Percentiles rank a stretch among this genome's conserved stretches.
phyloP scores from a whole-genome alignment of 2,888 invertebrate species.

The Priocnemis perturbator region DNA sequence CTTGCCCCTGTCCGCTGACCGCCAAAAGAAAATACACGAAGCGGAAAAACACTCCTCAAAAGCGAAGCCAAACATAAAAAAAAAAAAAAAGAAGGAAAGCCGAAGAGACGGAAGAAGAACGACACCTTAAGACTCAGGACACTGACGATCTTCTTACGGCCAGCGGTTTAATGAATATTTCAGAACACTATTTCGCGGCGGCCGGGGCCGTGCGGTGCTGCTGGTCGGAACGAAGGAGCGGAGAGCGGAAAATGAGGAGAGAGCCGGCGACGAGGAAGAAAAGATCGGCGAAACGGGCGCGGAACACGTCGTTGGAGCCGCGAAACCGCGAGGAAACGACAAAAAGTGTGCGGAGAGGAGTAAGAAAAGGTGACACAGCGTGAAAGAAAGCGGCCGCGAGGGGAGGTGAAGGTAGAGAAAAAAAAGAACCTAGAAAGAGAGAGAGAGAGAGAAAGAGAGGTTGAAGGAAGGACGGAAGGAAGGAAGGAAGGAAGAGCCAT shows the following conservation, averaged over 20 bases:
- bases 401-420: neutral
- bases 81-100: no score
- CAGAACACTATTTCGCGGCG: constrained; percentile 30
- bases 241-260: neutral
- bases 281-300: no score
- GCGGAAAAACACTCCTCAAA: no score
- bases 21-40: no score
- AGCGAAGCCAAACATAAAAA: no score
- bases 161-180: constrained; percentile 43
- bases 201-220: neutral
- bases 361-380: neutral
- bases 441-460: neutral
- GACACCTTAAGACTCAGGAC: no score
- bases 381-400: constrained; percentile 27
- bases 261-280: neutral
- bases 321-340: neutral
- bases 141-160: neutral
- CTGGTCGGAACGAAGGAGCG: constrained; percentile 11
- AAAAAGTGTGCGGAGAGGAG: neutral
- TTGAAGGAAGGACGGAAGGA: constrained; percentile 2
- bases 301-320: neutral
- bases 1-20: no score
- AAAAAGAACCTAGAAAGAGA: constrained; percentile 7
- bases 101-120: no score
- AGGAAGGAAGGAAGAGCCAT: constrained; percentile 8